These are phyloP conservation scores for Siderastrea siderea DNA, from an alignment of 92 coral and sea anemone species.

Conservation along the genomic window DNA sequence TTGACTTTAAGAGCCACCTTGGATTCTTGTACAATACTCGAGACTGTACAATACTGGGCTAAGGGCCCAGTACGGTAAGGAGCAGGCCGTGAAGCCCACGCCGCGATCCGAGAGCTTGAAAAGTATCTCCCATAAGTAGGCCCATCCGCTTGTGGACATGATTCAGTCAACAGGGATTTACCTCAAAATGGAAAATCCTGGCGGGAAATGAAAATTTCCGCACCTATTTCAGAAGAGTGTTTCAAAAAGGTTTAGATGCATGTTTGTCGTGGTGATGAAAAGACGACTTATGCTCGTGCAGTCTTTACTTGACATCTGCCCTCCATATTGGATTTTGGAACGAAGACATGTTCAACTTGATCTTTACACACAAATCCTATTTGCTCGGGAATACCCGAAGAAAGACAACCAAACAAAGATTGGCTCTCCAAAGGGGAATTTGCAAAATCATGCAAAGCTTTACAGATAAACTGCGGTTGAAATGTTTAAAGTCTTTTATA, in stretches of 20 bases:
- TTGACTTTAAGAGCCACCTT: neutral
- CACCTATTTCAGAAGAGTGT: conserved; percentile 28
- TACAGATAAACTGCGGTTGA: neutral
- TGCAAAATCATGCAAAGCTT: conserved; percentile 11
- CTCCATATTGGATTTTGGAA: conserved; percentile 39
- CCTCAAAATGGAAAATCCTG: neutral
- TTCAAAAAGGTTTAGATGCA: conserved; percentile 1
- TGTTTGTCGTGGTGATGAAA: conserved; percentile 20
- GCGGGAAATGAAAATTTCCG: conserved; percentile 1
- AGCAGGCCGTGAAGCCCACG: neutral
- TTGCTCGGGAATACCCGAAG: conserved; percentile 5
- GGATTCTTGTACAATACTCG: conserved; percentile 5
- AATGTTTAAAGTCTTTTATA: neutral
- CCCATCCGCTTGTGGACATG: conserved; percentile 31
- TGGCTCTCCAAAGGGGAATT: neutral
- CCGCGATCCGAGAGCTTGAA: conserved; percentile 8
- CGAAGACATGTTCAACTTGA: conserved; percentile 30
- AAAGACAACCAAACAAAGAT: conserved; percentile 10
- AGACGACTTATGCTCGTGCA: conserved; percentile 7
- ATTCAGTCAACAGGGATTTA: conserved; percentile 37
- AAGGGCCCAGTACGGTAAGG: neutral
- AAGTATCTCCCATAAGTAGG: conserved; percentile 2
- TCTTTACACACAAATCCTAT: conserved; percentile 37
- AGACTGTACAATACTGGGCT: conserved; percentile 15
- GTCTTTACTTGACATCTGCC: conserved; percentile 43